Base-by-base conservation (phyloP, 2,113 vertebrate genomes). In the Ictalurus punctatus region DNA sequence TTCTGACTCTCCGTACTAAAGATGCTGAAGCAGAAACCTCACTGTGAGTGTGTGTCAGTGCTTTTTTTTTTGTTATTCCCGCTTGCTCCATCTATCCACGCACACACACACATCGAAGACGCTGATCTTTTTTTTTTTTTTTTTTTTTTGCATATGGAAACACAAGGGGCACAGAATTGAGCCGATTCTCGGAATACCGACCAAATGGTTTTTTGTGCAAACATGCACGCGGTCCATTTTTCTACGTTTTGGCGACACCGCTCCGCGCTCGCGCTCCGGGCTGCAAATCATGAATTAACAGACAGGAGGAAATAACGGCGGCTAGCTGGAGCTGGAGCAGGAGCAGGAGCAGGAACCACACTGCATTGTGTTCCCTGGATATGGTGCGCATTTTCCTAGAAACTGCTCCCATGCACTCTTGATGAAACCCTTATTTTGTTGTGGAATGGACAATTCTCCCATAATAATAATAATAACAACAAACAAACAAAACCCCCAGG, bases 1-100 rank as follows among this genome's bases (percentile, higher is more conserved):
- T 59, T 92, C 90, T 87, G 92, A 92, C 84, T 88, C 86, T 92
- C 93, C 92, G 92, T 94, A 94, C 84, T 69, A 73, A 86, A 86
- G 83, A 91, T 87, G 88, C 83, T 89, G 73, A 80, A 56, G 83
- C 83, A 65, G 48, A 87, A 81, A 89, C 85, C 90, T 88, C 81
- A 74, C 71, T 88, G 84, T 91, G 63, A 34, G 67, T 37, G 44
- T 88, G 87, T 87, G 87, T 87, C 52, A 58, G 81, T 80, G 83
- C 84, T 9, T 63, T 59, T 44, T 8, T 40, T 27, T 54, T 52
- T 88, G 86, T 91, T 88, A 89, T 91, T 88, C 84, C 86, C 79
- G 86, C 86, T 90, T 12, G 56, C 67, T 87, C 65, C 80, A 86
- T 89, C 65, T 44, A 44, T 44, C 40, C 40, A 44, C 40, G 4